Evolutionary conservation across 2,113 vertebrate genomes (phyloP).

Genomic region (Spizaetus ornatus): DNA sequence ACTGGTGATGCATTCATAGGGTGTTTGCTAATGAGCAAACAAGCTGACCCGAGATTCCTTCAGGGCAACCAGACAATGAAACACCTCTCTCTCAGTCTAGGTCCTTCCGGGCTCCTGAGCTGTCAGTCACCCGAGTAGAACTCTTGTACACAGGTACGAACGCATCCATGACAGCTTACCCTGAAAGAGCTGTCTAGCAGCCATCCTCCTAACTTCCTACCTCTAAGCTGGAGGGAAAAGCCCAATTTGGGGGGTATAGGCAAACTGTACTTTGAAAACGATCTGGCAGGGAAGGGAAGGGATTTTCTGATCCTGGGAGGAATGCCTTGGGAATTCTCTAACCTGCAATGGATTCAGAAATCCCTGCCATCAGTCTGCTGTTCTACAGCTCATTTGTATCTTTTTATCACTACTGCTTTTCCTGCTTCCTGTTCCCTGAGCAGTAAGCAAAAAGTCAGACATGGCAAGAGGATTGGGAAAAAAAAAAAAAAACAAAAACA

Average conservation of each 20-base stretch:
- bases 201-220: neutral
- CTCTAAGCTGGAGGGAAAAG: neutral
- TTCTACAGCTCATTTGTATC: neutral
- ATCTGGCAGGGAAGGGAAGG: neutral
- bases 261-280: neutral
- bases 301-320: neutral
- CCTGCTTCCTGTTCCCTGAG: neutral
- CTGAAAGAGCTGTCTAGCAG: neutral
- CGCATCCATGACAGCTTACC: neutral
- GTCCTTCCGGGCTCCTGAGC: neutral
- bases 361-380: neutral
- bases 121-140: neutral
- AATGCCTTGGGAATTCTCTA: neutral
- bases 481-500: too few relatives aligned
- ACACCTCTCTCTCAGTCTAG: neutral
- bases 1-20: neutral
- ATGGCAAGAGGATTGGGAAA: neutral
- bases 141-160: neutral
- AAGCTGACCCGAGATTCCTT: neutral
- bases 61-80: neutral
- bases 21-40: neutral
- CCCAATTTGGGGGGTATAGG: neutral
- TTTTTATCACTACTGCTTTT: neutral
- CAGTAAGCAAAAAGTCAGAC: neutral
- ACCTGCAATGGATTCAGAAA: neutral